Conservation (phyloP, 2,888 invertebrate genomes). For the Drosophila setosimentum region DNA sequence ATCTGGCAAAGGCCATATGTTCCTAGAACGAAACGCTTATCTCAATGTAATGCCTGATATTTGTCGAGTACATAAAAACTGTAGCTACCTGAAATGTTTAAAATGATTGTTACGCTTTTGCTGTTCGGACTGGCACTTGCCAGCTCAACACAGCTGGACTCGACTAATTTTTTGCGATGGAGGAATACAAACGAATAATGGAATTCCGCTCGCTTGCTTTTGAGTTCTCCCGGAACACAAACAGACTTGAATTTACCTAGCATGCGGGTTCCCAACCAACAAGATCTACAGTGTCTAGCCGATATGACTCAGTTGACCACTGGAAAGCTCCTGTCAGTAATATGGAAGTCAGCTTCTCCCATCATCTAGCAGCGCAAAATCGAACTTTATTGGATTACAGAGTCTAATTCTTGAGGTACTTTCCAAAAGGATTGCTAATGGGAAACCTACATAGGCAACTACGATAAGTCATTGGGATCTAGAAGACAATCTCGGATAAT, state of each 20-base stretch:
- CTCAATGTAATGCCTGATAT: not conserved
- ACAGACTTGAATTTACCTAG: not conserved
- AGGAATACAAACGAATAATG: slow-evolving; percentile 14
- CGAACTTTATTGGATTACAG: slow-evolving; percentile 52
- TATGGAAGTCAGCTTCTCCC: slow-evolving; percentile 24
- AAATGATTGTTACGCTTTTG: slow-evolving; percentile 1
- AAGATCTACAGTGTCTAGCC: slow-evolving; percentile 23
- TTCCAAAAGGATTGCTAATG: slow-evolving; percentile 79
- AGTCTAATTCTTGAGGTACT: slow-evolving; percentile 84
- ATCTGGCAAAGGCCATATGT: not conserved
- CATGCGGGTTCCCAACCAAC: not conserved
- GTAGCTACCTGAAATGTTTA: slow-evolving; percentile 1
- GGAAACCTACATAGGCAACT: slow-evolving; percentile 83
- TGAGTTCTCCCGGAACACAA: slow-evolving; percentile 30
- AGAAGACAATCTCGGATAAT: slow-evolving; percentile 12
- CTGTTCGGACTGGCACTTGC: slow-evolving; percentile 1
- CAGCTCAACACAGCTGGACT: slow-evolving; percentile 4
- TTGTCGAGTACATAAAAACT: slow-evolving; percentile 6
- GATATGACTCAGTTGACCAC: slow-evolving; percentile 27
- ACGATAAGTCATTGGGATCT: slow-evolving; percentile 81
- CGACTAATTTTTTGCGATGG: not conserved
- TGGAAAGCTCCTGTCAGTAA: slow-evolving; percentile 34
- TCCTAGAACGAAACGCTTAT: not conserved
- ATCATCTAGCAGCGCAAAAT: not conserved
- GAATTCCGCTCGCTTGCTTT: slow-evolving; percentile 17